Base-by-base conservation (phyloP, 2,113 vertebrate species). In the Salvelinus alpinus region DNA sequence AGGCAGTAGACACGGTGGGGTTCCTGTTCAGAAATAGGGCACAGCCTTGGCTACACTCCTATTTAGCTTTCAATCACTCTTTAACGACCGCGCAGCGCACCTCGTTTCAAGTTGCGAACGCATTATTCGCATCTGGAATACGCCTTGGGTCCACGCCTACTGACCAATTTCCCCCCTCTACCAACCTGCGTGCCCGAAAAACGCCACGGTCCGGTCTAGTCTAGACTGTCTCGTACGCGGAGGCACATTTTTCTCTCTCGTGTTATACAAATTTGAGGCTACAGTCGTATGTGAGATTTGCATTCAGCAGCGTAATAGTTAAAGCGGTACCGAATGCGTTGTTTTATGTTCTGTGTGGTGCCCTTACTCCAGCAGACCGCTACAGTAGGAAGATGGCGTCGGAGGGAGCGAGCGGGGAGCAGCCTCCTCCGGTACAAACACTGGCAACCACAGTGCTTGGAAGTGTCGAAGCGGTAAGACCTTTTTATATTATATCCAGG, bases 331-430 rank as follows among this genome's bases (percentile, higher is more conserved):
- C 92, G 92, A 85, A 92, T 91, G 92, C 90, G 82, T 83, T 74
- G 73, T 84, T 82, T 70, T 75, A 74, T 73, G 80, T 68, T 74
- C 64, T 57, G 77, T 79, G 82, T 71, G 83, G 64, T 72, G 88
- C 89, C 76, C 84, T 82, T 85, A 59, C 89, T 90, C 85, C 90
- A 83, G 82, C 91, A 81, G 83, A 90, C 91, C 92, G 90, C 91
- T 87, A 87, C 92, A 92, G 90, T 78, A 89, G 88, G 92, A 94
- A 94, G 93, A 94, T 94, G 93, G 93, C 93, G 93, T 93, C 93
- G 88, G 92, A 93, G 84, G 92, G 92, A 92, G 91, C 91, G 87
- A 92, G 89, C 88, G 91, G 91, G 87, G 91, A 93, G 88, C 92
- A 92, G 87, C 90, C 90, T 87, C 89, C 93, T 80, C 90, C 92